Evolutionary conservation across 1,140 invertebrate genomes (phyloP), one percentile per base, ranked within the genome.

Genomic region (Halictus rubicundus): DNA sequence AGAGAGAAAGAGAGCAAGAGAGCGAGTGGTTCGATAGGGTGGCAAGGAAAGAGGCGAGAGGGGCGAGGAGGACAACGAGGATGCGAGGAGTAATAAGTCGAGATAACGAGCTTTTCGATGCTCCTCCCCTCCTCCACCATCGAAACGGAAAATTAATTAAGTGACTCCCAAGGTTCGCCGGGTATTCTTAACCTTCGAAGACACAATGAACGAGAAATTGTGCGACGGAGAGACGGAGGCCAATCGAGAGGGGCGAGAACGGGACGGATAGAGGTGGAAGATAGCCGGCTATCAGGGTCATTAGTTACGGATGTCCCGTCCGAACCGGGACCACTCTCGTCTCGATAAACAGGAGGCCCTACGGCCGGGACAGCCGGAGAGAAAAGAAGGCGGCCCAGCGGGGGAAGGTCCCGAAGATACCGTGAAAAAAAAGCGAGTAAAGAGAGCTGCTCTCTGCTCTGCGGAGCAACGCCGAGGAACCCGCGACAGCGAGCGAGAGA

Each of bases 301-400:
- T 92, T 91, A 92, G 91, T 92, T 92, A 92, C 90, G 90, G 90
- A 92, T 91, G 91, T 92, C 90, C 89, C 85, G 86, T 90, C 88
- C 83, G 88, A 90, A 90, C 90, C 89, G 87, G 84, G 87, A 88
- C 90, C 90, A 89, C 88, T 89, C 88, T 91, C 89, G 89, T 89
- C 89, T 91, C 88, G 91, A 92, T 91, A 92, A 92, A 89, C 89
- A 88, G 83, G 80, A 84, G 86, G 78, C 79, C 82, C 83, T 78
- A 72, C 76, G 79, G 66, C 61, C 80, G 60, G 86, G 84, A 81
- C 78, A 81, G 57, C 42, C 74, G 63, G 80, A 68, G 69, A 76
- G 69, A 81, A 85, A 75, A 81, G 65, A 74, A 73, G 65, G 66
- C 73, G 68, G 76, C 76, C 76, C 76, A 78, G 76, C 76, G 59